Evolutionary conservation across 1,140 invertebrate species (phyloP), one percentile per base, ranked within the genome.

Genomic region (Eurosta solidaginis): DNA sequence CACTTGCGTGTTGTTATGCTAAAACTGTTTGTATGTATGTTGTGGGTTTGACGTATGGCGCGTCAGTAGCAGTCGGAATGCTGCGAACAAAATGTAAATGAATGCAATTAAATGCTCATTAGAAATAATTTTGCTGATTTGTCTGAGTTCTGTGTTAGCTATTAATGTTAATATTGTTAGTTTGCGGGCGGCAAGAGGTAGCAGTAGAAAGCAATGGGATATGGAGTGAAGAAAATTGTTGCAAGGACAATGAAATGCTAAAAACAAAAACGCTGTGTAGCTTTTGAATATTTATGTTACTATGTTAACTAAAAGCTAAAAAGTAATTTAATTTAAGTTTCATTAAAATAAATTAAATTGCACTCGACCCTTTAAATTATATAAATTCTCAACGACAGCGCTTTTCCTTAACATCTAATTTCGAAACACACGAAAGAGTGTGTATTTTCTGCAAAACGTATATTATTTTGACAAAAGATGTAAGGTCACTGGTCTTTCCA

Each of bases 81-180:
- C 36, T 29, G 59, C 59, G 40, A 68, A 68, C 59, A 40, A 68
- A 68, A 83, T 83, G 83, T 84, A 85, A 85, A 85, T 85, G 82
- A 85, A 85, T 85, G 83, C 83, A 85, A 85, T 85, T 85, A 85
- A 83, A 83, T 83, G 84, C 82, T 83, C 84, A 85, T 85, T 85
- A 85, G 83, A 83, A 84, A 82, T 85, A 85, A 85, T 85, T 82
- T 79, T 73, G 77, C 82, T 85, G 84, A 85, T 85, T 85, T 83
- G 84, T 79, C 78, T 77, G 73, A 40, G 7, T 20, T 79, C 78
- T 77, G 73, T 40, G 7, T 20, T 68, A 17, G 59, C 59, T 63
- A 33, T n/a, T 10, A 1, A 10, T 17, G 17, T 33, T 40, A 63
- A 63, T 63, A 17, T 25, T 14, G 17, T 40, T 33, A 5, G 49